phyloP scores from a whole-genome alignment of 2,888 invertebrate genomes.

The Zaprionus bogoriensis region DNA sequence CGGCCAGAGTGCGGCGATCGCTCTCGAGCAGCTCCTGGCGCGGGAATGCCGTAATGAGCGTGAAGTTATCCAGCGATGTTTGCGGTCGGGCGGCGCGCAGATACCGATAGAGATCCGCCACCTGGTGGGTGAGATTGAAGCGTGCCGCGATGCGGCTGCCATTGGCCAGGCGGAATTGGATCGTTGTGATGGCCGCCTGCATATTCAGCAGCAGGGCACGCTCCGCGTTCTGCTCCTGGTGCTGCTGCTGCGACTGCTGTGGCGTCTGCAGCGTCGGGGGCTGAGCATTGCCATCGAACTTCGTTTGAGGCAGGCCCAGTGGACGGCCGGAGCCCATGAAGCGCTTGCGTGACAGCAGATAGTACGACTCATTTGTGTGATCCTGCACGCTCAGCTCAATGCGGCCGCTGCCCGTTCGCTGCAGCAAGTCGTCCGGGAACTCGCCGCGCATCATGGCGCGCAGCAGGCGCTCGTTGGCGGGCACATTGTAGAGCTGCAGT shows the following conservation, averaged over 20 bases:
- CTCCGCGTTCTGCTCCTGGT: constrained; percentile 11
- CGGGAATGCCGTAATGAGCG: constrained; percentile 56
- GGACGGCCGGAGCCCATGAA: constrained; percentile 58
- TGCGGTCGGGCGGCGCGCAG: constrained; percentile 55
- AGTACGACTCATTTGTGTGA: constrained; percentile 56
- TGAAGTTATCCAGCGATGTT: constrained; percentile 30
- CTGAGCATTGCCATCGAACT: too few species aligned
- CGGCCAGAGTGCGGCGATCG: constrained; percentile 48
- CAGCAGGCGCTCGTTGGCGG: constrained; percentile 56
- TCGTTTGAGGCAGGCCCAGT: constrained; percentile 13
- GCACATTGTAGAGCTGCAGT: constrained; percentile 42
- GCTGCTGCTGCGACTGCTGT: constrained; percentile 2
- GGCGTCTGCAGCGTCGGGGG: neutral
- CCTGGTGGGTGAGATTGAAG: constrained; percentile 55
- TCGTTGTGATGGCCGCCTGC: constrained; percentile 35
- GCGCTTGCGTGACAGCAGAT: constrained; percentile 41
- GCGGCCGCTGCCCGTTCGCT: constrained; percentile 16
- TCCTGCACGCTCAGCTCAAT: constrained; percentile 51
- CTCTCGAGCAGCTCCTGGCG: constrained; percentile 42
- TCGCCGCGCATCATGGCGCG: constrained; percentile 61
- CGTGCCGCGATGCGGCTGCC: constrained; percentile 57
- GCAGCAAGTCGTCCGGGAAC: constrained; percentile 54
- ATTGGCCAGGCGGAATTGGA: constrained; percentile 58
- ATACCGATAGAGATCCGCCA: constrained; percentile 60
- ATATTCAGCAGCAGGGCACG: constrained; percentile 30